Evolutionary conservation across 2,113 vertebrate genomes (phyloP), one percentile per base, ranked within the genome.

Genomic region (Delphinus delphis): DNA sequence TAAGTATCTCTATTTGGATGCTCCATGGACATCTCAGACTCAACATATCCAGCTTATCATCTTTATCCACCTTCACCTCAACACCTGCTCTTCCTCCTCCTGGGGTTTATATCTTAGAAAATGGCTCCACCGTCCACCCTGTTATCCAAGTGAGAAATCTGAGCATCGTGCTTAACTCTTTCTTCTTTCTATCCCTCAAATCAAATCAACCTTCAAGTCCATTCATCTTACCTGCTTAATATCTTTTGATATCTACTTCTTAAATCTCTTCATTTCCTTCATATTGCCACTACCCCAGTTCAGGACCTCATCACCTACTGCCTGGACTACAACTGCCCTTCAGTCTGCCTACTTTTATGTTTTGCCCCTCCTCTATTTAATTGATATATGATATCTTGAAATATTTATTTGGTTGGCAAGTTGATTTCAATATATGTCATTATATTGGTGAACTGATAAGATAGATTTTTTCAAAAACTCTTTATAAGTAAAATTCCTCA

Each of bases 391-490:
- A 41, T n/a, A 70, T 38, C 41, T 38, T 33, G 36, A 92, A 53
- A 92, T 79, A 38, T n/a, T 67, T 84, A 47, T 44, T 71, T 90
- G 60, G 28, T 12, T 65, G 9, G 41, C 9, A 86, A 73, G 23
- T 81, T 76, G 20, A 87, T 50, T 70, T 74, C 13, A 81, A 68
- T 53, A 21, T 58, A 60, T 87, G 50, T 88, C 33, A 68, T 58
- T 50, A 70, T 62, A 13, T 0, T 85, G 41, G 25, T 58, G 26
- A 95, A 47, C 14, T 85, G 55, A 71, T 73, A 63, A 62, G 74
- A 55, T 13, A 60, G 9, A 86, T 81, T 7, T 50, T 53, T 8
- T 74, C 5, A 47, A 87, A 80, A 74, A 68, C 4, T 36, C 44
- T 87, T 63, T n/a, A 25, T 50, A 68, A 80, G 21, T 33, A 41